A percentile compares a stretch with the other conserved stretches of the same genome.
These are phyloP conservation scores for Morpho helenor DNA, from an alignment of 2,888 invertebrate genomes.

Conservation along the genomic window DNA sequence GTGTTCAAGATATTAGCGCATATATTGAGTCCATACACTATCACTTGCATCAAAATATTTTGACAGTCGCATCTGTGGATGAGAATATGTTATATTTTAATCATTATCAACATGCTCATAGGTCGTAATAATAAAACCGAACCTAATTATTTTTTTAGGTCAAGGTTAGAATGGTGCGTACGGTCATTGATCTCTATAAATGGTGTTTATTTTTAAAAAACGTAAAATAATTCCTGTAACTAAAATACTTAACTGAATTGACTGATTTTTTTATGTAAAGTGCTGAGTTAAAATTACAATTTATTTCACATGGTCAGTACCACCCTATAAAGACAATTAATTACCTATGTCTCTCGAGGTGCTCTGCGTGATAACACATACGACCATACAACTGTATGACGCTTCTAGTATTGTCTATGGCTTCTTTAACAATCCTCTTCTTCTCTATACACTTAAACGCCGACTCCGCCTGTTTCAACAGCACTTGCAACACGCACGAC, in stretches of 20 bases:
- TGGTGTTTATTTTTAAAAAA: no score
- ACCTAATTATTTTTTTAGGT: no score
- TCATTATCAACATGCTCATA: not conserved
- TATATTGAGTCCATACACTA: conserved; percentile 53
- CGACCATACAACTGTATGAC: conserved; percentile 43
- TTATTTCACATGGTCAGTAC: no score
- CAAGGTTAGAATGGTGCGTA: no score
- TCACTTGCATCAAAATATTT: conserved; percentile 48
- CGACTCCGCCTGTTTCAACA: conserved; percentile 57
- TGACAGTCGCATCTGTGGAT: conserved; percentile 60
- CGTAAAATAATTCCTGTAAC: no score
- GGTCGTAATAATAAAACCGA: no score
- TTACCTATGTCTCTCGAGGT: conserved; percentile 38
- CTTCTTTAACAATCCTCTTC: conserved; percentile 33
- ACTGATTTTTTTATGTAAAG: no score
- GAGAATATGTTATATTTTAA: not conserved
- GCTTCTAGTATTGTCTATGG: conserved; percentile 34
- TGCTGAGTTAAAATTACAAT: no score
- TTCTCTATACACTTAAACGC: conserved; percentile 52
- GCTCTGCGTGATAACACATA: conserved; percentile 27
- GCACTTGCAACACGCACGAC: conserved; percentile 59
- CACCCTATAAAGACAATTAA: not conserved
- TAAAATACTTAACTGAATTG: no score
- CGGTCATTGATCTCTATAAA: no score
- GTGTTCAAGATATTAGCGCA: conserved; percentile 38